Percentiles rank a stretch among this genome's conserved stretches.
Evolutionary conservation across 2,888 invertebrate species (phyloP).

Genomic region (Asteroscopus sphinx): DNA sequence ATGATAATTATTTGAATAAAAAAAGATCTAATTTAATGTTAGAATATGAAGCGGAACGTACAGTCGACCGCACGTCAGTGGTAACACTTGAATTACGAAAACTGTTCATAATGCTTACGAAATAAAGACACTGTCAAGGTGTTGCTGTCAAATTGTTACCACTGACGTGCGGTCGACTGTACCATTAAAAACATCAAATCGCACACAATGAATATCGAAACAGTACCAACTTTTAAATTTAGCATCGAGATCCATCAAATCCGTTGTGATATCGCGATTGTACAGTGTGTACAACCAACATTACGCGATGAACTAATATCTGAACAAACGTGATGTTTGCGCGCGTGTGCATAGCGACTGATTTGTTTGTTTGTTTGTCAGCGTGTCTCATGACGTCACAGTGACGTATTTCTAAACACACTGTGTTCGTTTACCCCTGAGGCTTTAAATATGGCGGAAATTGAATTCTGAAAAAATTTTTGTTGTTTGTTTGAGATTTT

Average conservation of each 20-base stretch:
- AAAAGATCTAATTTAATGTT: too few relatives aligned
- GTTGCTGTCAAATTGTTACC: too few relatives aligned
- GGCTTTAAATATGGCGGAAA: conserved; percentile 48
- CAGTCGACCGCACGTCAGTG: too few relatives aligned
- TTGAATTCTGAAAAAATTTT: conserved; percentile 36
- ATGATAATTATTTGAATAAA: too few relatives aligned
- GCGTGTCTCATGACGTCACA: conserved; percentile 67
- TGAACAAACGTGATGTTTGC: conserved; percentile 77
- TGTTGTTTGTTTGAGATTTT: neutral
- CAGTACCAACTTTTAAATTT: conserved; percentile 68
- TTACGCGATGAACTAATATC: conserved; percentile 80
- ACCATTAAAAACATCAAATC: conserved; percentile 34
- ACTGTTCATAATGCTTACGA: too few relatives aligned
- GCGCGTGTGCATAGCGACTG: conserved; percentile 65
- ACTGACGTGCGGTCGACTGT: too few relatives aligned
- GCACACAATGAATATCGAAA: conserved; percentile 30
- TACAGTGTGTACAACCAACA: conserved; percentile 71
- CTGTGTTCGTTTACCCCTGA: conserved; percentile 55
- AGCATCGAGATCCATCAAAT: conserved; percentile 76
- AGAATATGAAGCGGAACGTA: too few relatives aligned
- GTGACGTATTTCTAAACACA: conserved; percentile 66
- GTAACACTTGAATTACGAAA: too few relatives aligned
- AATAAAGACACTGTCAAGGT: too few relatives aligned
- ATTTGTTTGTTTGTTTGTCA: conserved; percentile 68
- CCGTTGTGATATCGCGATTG: conserved; percentile 76